phyloP scores from a whole-genome alignment of 2,113 vertebrate species.

The Andinoacara biseriatus region DNA sequence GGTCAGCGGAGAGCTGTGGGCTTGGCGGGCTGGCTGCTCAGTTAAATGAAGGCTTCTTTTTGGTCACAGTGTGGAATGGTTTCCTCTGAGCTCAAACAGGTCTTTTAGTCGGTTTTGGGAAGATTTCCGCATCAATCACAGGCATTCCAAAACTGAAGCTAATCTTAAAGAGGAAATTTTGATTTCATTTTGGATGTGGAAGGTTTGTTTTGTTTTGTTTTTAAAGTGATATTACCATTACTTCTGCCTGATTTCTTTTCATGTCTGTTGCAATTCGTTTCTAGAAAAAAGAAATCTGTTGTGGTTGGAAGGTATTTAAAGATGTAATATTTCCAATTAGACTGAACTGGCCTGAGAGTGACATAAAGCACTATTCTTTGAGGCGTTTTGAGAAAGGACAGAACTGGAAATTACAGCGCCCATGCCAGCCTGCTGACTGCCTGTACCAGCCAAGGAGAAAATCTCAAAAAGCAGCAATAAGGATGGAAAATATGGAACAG shows the following conservation, averaged over 20 bases:
- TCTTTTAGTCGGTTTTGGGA: constrained; percentile 56
- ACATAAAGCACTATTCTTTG: constrained; percentile 45
- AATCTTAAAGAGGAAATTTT: constrained; percentile 52
- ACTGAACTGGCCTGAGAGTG: constrained; percentile 19
- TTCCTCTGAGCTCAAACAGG: constrained; percentile 55
- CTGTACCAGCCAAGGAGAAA: constrained; percentile 50
- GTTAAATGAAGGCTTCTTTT: constrained; percentile 48
- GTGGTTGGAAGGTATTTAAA: constrained; percentile 53
- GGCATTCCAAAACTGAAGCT: constrained; percentile 31
- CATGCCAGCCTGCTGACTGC: constrained; percentile 58
- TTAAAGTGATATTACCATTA: constrained; percentile 21
- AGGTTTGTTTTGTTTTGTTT: neutral
- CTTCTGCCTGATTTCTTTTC: constrained; percentile 18
- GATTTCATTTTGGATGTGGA: constrained; percentile 47
- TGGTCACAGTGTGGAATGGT: constrained; percentile 53
- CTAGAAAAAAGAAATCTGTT: neutral
- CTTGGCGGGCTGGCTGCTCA: constrained; percentile 42
- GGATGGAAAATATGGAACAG: constrained; percentile 59
- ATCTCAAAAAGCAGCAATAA: constrained; percentile 30
- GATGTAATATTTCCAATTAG: constrained; percentile 59
- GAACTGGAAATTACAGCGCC: constrained; percentile 62
- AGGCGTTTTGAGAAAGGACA: constrained; percentile 59
- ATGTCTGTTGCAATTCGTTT: constrained; percentile 18
- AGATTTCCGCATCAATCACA: constrained; percentile 51
- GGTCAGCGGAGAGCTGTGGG: constrained; percentile 50